A percentile compares a stretch with the other conserved stretches of the same genome.
phyloP scores from a whole-genome alignment of 1,140 invertebrate species.

The Lasioglossum baleicum region DNA sequence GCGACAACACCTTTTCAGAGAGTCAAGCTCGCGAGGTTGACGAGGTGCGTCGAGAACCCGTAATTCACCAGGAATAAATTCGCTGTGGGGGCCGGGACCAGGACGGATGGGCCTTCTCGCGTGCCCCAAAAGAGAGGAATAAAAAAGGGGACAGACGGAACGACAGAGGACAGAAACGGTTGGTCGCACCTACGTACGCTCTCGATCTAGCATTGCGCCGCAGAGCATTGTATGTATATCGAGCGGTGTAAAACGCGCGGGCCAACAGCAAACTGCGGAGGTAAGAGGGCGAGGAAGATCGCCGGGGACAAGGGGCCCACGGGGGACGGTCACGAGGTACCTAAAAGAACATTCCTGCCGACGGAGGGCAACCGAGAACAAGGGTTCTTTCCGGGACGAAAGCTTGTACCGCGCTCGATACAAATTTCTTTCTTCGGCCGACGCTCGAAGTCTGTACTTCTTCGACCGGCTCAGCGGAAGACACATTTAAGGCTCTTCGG shows the following conservation, averaged over 20 bases:
- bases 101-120: neutral
- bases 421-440: too few species aligned
- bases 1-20: neutral
- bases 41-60: constrained; percentile 7
- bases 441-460: too few species aligned
- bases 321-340: constrained; percentile 12
- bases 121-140: neutral
- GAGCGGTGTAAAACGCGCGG: constrained; percentile 37
- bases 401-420: neutral
- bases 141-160: neutral
- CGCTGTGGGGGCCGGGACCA: neutral
- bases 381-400: constrained; percentile 43
- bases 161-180: constrained; percentile 6
- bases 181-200: constrained; percentile 54
- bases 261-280: neutral
- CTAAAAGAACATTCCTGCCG: constrained; percentile 66
- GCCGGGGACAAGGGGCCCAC: neutral
- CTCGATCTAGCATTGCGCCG: constrained; percentile 62
- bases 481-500: too few species aligned
- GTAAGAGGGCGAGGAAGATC: neutral
- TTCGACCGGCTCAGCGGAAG: too few species aligned
- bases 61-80: constrained; percentile 58
- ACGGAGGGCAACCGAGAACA: neutral
- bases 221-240: constrained; percentile 76
- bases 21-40: neutral